Evolutionary conservation across 1,140 invertebrate genomes (phyloP).

Genomic region (Acromyrmex heyeri): DNA sequence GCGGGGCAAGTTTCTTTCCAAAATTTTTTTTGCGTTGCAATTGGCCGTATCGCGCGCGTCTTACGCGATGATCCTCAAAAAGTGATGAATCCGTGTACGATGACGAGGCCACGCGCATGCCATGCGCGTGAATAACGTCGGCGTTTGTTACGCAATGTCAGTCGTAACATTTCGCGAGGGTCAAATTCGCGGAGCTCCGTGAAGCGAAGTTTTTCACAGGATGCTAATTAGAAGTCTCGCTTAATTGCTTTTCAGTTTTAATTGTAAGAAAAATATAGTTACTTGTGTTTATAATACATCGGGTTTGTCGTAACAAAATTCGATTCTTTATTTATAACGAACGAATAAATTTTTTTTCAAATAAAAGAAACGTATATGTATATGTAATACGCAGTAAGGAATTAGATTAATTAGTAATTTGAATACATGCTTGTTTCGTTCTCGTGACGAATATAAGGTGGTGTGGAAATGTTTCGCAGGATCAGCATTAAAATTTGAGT

Average conservation of each 20-base stretch:
- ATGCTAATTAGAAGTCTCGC: slow-evolving; percentile 22
- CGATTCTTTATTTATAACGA: neutral
- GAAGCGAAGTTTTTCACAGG: neutral
- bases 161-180: slow-evolving; percentile 27
- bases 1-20: neutral
- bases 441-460: slow-evolving; percentile 2
- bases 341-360: neutral
- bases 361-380: neutral
- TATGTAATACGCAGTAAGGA: neutral
- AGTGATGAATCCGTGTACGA: slow-evolving; percentile 38
- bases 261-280: neutral
- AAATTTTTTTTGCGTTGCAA: neutral
- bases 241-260: slow-evolving; percentile 21
- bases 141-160: slow-evolving; percentile 41
- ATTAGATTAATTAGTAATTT: neutral
- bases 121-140: slow-evolving; percentile 48
- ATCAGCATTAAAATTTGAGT: slow-evolving; percentile 23
- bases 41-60: slow-evolving; percentile 11
- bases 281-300: neutral
- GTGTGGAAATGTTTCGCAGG: neutral
- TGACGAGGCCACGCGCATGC: slow-evolving; percentile 44
- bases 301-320: neutral
- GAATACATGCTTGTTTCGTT: neutral
- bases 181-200: neutral
- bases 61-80: slow-evolving; percentile 51